These are phyloP conservation scores for Arenaria interpres DNA, from an alignment of 2,113 vertebrate species.

Conservation along the genomic window DNA sequence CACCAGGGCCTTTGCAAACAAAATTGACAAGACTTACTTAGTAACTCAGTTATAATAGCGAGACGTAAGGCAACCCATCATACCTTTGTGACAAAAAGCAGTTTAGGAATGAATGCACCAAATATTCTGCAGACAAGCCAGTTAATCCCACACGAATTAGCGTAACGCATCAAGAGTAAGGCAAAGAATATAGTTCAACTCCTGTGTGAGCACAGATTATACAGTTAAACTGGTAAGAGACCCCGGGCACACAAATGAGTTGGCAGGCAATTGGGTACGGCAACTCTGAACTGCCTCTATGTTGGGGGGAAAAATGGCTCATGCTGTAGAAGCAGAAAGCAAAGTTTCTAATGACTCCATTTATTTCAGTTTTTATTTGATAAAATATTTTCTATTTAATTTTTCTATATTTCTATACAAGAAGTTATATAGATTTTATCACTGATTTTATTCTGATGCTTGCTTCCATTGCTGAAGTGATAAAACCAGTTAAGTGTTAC, in stretches of 20 bases:
- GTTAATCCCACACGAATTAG: not conserved
- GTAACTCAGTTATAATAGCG: not conserved
- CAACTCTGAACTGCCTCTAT: not conserved
- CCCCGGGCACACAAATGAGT: not conserved
- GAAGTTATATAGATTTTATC: not conserved
- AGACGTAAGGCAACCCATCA: not conserved
- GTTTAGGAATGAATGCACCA: not conserved
- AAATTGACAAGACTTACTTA: not conserved
- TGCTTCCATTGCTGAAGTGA: not conserved
- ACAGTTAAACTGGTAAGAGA: not conserved
- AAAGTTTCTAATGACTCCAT: not conserved
- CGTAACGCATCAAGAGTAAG: not conserved
- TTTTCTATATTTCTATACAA: not conserved
- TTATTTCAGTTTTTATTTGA: not conserved
- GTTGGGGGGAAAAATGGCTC: not conserved
- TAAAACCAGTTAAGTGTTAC: not conserved
- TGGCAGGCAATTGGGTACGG: not conserved
- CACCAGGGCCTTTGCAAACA: not conserved
- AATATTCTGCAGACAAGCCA: not conserved
- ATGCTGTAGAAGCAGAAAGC: not conserved
- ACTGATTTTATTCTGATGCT: not conserved
- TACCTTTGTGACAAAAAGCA: not conserved
- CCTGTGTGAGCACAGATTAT: not conserved
- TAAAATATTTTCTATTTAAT: not conserved
- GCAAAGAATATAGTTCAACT: not conserved